Conservation (phyloP, 2,888 invertebrate species). For the Melinaea marsaeus region DNA sequence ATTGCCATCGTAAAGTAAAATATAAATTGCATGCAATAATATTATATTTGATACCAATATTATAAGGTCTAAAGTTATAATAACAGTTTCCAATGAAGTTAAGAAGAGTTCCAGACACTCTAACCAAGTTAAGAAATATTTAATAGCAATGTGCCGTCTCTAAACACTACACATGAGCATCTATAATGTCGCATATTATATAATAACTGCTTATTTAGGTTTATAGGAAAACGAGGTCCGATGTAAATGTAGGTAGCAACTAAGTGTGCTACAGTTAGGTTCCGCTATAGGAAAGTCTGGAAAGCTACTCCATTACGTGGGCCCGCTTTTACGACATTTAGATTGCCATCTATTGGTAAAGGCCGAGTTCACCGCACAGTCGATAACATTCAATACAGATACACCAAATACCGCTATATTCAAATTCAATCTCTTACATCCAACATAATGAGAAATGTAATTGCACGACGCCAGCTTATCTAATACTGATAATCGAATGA, state of each 20-base stretch:
- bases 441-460: conserved; percentile 48
- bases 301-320: conserved; percentile 60
- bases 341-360: conserved; percentile 54
- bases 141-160: too few species aligned
- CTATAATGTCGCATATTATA: background rate
- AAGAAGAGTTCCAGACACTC: too few species aligned
- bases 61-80: too few species aligned
- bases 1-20: background rate
- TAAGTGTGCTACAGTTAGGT: conserved; percentile 34
- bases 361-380: conserved; percentile 41
- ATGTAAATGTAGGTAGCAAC: conserved; percentile 25
- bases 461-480: conserved; percentile 45
- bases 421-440: conserved; percentile 52
- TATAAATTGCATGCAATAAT: background rate
- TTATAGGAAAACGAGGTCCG: conserved; percentile 12
- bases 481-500: conserved; percentile 46
- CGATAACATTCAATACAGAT: conserved; percentile 29
- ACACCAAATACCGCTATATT: conserved; percentile 43
- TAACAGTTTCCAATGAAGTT: too few species aligned
- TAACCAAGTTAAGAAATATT: too few species aligned
- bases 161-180: background rate
- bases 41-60: background rate
- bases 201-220: conserved; percentile 9
- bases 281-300: conserved; percentile 44
- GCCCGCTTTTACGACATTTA: conserved; percentile 52